Evolutionary conservation across 2,888 invertebrate genomes (phyloP), one percentile per base, ranked within the genome.

Genomic region (Atrina japonica): DNA sequence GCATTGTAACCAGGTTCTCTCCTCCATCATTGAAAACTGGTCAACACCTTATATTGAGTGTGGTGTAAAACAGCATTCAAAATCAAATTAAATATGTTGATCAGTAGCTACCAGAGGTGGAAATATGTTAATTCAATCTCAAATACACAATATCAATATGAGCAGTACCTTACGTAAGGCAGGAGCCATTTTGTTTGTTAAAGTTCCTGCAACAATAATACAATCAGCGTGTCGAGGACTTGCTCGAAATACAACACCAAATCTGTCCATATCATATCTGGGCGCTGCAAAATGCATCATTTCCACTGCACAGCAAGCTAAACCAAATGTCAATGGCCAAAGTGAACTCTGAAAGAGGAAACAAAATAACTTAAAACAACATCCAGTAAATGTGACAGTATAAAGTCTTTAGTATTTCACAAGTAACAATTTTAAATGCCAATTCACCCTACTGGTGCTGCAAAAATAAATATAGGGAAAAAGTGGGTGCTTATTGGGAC

Each of bases 261-360:
- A 93, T 91, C 98, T 94, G 93, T 99, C 99, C 98, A 99, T 99
- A 90, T 99, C 99, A 89, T 99, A 99, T 83, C 99, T 93, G 2
- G 99, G 98, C 40, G 98, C 99, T 79, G 99, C 99, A 66, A 99
- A 97, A 92, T 99, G 99, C 98, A 99, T 99, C 99, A 99, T 99
- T 92, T 99, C 99, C 3, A 99, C 98, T 77, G 99, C 99, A 92
- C 99, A 99, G 88, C 99, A 99, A 1, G 99, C 99, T 84, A 99
- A 91, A 73, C 99, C 99, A 91, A 99, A 99, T 9, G 99, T 99
- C 91, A 99, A 92, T 0, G 99, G 99, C 99, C 99, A 99, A 40
- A 99, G 91, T 0, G 99, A 99, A 86, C 95, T 94, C 93, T 93
- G 78, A n/a, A 84, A 70, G n/a, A n/a, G n/a, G n/a, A n/a, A n/a